Evolutionary conservation across 53 echinoderm and acorn worm species (phyloP).

Genomic region (Luidia sarsii): DNA sequence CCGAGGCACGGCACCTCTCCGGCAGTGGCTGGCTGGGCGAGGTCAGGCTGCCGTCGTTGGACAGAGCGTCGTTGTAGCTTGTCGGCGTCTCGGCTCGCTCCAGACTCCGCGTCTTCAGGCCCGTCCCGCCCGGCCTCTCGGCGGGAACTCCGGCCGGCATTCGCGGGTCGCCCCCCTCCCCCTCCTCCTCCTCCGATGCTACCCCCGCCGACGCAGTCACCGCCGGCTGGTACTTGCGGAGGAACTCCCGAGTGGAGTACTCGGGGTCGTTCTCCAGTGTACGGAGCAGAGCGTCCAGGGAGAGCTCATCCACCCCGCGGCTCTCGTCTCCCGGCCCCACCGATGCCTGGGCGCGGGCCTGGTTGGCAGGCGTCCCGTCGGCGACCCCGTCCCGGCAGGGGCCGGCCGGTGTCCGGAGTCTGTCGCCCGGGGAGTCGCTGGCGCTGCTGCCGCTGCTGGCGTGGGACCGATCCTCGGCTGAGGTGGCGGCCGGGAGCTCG

Average conservation of each 20-base stretch:
- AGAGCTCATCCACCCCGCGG: conserved; percentile 6
- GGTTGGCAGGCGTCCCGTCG: neutral
- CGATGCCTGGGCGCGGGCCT: too few relatives aligned
- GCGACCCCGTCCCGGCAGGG: neutral
- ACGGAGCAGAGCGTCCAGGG: conserved; percentile 50
- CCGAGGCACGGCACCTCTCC: conserved; percentile 74
- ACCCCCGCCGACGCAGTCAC: too few relatives aligned
- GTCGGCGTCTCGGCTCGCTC: too few relatives aligned
- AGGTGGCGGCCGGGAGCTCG: neutral
- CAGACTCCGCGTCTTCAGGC: neutral
- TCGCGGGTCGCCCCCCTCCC: conserved; percentile 47
- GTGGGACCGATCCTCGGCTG: conserved; percentile 24
- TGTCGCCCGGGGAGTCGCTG: neutral
- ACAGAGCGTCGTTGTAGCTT: neutral
- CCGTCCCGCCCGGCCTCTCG: neutral
- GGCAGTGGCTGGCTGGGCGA: conserved; percentile 43
- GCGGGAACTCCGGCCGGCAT: conserved; percentile 6
- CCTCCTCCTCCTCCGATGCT: too few relatives aligned
- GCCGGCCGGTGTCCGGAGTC: too few relatives aligned
- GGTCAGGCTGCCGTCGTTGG: conserved; percentile 6
- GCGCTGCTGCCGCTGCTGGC: conserved; percentile 8
- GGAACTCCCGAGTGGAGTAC: conserved; percentile 83
- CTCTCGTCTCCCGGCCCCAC: too few relatives aligned
- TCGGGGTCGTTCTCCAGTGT: conserved; percentile 85
- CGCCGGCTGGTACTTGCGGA: conserved; percentile 69